phyloP scores from a whole-genome alignment of 2,113 vertebrate species.

The Pelmatolapia mariae region DNA sequence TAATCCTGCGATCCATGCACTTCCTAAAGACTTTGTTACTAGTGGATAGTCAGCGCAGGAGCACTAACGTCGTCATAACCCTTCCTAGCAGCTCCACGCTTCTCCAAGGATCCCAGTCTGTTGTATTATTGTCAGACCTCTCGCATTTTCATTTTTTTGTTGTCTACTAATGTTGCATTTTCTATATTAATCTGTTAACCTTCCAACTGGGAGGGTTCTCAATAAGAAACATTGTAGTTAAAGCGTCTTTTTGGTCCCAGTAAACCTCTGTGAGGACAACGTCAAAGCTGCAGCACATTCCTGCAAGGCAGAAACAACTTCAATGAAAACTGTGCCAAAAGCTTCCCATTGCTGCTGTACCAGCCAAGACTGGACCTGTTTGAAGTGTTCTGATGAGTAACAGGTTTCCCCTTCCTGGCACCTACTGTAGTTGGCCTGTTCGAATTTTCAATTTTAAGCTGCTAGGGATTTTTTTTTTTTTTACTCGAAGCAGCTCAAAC shows the following conservation, averaged over 20 bases:
- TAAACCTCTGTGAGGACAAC: neutral
- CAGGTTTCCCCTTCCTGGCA: neutral
- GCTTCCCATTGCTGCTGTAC: neutral
- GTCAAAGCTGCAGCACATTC: neutral
- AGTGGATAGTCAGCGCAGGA: neutral
- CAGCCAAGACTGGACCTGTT: neutral
- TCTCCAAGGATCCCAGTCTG: neutral
- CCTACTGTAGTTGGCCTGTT: neutral
- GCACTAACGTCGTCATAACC: neutral
- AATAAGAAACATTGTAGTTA: neutral
- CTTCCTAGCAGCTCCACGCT: neutral
- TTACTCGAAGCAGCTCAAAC: neutral
- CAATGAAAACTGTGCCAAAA: neutral
- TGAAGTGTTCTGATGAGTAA: conserved; percentile 10
- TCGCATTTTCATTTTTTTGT: neutral
- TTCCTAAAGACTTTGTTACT: neutral
- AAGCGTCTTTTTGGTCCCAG: neutral
- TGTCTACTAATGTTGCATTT: neutral
- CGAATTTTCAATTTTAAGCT: neutral
- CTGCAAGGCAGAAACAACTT: neutral
- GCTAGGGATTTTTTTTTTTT: neutral
- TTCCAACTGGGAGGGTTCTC: neutral
- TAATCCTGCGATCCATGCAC: neutral
- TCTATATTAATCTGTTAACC: neutral
- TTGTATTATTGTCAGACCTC: neutral